Conservation (phyloP, 92 coral and sea anemone species). For the Porites rus region DNA sequence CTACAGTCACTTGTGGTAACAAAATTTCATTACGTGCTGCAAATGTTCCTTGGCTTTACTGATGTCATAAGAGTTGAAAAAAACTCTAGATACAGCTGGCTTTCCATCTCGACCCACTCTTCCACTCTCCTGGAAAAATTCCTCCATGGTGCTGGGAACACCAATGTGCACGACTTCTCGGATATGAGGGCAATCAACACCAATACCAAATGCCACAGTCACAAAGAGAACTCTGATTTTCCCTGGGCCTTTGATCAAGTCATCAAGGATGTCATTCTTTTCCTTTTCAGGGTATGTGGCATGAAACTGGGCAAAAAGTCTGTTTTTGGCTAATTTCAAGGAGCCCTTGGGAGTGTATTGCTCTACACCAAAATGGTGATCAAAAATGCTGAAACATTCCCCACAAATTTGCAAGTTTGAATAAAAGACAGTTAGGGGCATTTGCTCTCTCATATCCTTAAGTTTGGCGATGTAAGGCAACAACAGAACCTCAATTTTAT, state of each 20-base stretch:
- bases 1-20: conserved; percentile 47
- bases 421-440: neutral
- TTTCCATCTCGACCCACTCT: conserved; percentile 49
- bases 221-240: conserved; percentile 26
- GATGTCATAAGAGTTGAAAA: conserved; percentile 52
- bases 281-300: conserved; percentile 22
- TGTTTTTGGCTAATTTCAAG: neutral
- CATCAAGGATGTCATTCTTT: conserved; percentile 19
- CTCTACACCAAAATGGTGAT: neutral
- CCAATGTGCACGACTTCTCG: conserved; percentile 18
- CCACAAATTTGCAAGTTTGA: neutral
- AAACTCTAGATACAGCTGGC: conserved; percentile 39
- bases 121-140: neutral
- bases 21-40: conserved; percentile 46
- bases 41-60: conserved; percentile 34
- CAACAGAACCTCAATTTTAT: conserved; percentile 2
- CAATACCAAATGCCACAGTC: neutral
- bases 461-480: neutral
- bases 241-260: conserved; percentile 21
- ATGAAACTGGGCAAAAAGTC: conserved; percentile 23
- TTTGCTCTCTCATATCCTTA: neutral
- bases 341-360: conserved; percentile 7
- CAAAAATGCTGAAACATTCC: conserved; percentile 3
- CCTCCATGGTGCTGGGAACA: conserved; percentile 38
- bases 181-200: too few species aligned